Evolutionary conservation across 2,888 invertebrate genomes (phyloP), one percentile per base, ranked within the genome.

Genomic region (Drosophila barbarae): DNA sequence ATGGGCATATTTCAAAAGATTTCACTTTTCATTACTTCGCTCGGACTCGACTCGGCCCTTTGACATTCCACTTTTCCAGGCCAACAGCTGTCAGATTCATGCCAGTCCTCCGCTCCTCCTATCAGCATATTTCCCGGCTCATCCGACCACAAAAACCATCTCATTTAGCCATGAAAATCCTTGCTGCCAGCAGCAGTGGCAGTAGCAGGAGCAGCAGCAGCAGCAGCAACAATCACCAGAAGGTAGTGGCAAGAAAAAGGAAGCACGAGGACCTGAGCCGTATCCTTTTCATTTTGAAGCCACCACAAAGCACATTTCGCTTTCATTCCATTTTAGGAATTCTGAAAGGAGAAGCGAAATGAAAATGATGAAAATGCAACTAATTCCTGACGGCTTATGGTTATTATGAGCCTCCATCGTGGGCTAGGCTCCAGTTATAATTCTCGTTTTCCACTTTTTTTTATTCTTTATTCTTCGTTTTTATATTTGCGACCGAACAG

Each of bases 341-440:
- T 60, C 65, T 55, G 65, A 49, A 49, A 36, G 59, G 50, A 65
- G 67, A 65, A 75, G 50, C 57, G 65, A 66, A 78, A 75, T 69
- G 75, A 82, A 73, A 83, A 79, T 77, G 80, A 79, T 78, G 84
- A 85, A 80, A 80, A 79, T 83, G 80, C 80, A 85, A 83, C 85
- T 80, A 85, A 80, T 85, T 80, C 79, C 85, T 74, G 74, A 65
- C 74, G 77, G 83, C 85, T 80, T 80, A 80, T 65, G 80, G 72
- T 74, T 77, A 74, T 82, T 76, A 76, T 71, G 60, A 65, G 64
- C 49, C 61, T 50, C 42, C 46, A 49, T 41, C 42, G 44, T 46
- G 36, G 55, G 35, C 36, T 44, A 15, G 12, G 49, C 39, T 69
- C 49, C 49, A 55, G 65, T 54, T 59, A 68, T 68, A 69, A 74